Evolutionary conservation across 1,140 invertebrate species (phyloP).

Genomic region (Lasioglossum albipes): DNA sequence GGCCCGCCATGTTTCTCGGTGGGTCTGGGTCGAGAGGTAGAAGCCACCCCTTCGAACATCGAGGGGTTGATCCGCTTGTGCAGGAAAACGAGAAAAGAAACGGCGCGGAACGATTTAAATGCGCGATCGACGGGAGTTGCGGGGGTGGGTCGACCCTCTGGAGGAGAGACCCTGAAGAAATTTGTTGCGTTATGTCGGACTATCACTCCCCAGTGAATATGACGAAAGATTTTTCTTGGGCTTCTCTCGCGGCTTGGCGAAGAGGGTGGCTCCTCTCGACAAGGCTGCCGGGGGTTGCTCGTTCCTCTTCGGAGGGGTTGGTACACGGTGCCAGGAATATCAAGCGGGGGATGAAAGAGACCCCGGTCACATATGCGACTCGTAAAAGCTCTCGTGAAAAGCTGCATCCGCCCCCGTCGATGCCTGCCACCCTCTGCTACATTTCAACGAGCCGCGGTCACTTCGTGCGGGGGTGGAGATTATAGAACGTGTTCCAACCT

Average conservation of each 20-base stretch:
- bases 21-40: constrained; percentile 53
- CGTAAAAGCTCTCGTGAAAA: constrained; percentile 72
- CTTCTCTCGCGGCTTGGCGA: constrained; percentile 1
- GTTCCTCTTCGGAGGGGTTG: constrained; percentile 40
- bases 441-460: constrained; percentile 42
- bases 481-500: too few species aligned
- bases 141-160: constrained; percentile 9
- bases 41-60: not conserved
- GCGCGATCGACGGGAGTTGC: constrained; percentile 66
- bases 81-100: constrained; percentile 2
- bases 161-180: constrained; percentile 64
- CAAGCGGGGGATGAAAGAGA: constrained; percentile 71
- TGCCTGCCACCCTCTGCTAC: constrained; percentile 31
- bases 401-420: constrained; percentile 58
- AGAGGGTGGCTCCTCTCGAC: constrained; percentile 9
- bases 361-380: constrained; percentile 70
- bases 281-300: constrained; percentile 34
- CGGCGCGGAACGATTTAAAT: constrained; percentile 76
- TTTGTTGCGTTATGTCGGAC: constrained; percentile 77
- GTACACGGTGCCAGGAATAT: constrained; percentile 71
- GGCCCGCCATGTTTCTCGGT: constrained; percentile 38
- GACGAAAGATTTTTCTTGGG: constrained; percentile 74
- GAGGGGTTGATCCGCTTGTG: constrained; percentile 17
- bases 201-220: constrained; percentile 79
- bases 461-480: too few species aligned